Base-by-base conservation (phyloP, 2,113 vertebrate species). In the Dipodomys stephensi region DNA sequence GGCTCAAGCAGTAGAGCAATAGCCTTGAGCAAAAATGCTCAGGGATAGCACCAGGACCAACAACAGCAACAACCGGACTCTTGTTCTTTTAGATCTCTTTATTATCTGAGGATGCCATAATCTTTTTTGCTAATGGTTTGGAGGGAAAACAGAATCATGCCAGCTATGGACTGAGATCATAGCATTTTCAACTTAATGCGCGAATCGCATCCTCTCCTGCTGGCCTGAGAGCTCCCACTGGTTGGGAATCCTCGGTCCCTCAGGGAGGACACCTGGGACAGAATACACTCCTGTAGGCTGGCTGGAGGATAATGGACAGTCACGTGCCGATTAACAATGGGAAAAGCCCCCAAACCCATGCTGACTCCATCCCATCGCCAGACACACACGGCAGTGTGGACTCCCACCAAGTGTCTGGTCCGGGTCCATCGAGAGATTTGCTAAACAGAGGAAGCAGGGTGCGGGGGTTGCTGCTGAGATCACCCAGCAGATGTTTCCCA, bases 61-160 rank as follows among this genome's bases (percentile, higher is more conserved):
- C 53, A 57, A 57, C 53, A 57, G 15, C 12, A 57, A 57, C 53
- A 57, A 57, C 2, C 2, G 15, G 82, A 76, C 32, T 60, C 3
- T 30, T 87, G n/a, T 90, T 5, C 1, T 60, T 28, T 88, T 65
- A 67, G 35, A 68, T 87, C 32, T 20, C 77, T 93, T 80, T 91
- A 44, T 49, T 88, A 57, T 74, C 65, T 74, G 39, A 81, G 69
- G 28, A 62, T 10, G 39, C 89, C 79, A 23, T 46, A 57, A 7
- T 28, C 53, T 79, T 87, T 87, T 57, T 44, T 82, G 13, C 27
- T 95, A 74, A 82, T 60, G 76, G 72, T 74, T 87, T 68, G 87
- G 74, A n/a, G n/a, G 62, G 53, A 4, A 57, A 19, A 79, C 90
- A 49, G 90, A 88, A 83, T 60, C 30, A 72, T 20, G 62, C 62